Base-by-base conservation (phyloP, 2,797 vertebrate genomes). In the Myotis myotis region DNA sequence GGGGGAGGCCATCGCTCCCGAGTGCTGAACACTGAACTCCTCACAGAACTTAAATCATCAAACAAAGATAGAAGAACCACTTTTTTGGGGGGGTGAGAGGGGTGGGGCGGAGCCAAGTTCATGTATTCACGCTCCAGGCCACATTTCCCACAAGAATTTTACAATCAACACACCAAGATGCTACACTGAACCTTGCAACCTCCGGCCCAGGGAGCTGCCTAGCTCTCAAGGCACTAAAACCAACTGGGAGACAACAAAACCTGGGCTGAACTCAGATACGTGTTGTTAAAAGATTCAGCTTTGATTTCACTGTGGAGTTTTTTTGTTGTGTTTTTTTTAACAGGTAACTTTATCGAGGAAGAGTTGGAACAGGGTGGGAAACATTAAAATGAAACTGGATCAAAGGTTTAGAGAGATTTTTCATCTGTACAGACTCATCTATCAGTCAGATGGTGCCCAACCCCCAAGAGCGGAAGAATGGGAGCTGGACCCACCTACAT, bases 81-180 rank as follows among this genome's bases (percentile, higher is more conserved):
- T 74, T 92, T 87, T 75, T 76, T 92, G 53, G 9, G 22, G 3
- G 15, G 13, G 22, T 3, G 4, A 3, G 9, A 25, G 57, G 25
- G 55, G n/a, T n/a, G 36, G 36, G 36, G 36, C 36, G 36, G 2
- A 38, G 30, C 5, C 49, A 90, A 74, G 36, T 81, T 94, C 60
- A 19, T 44, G 81, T 9, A 33, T 89, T 93, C 88, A 86, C 16
- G 8, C 76, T 79, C 17, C 7, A 44, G 53, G 79, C 64, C 41
- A 51, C 33, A 75, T 49, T 94, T 93, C 85, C 91, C 79, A 78
- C 20, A 82, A 72, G 79, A 94, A 90, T 74, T 87, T 96, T 94
- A 95, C 17, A 79, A 72, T 36, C 80, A 68, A 49, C 41, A 60
- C 33, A 93, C 57, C 38, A 76, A 72, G 44, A 68, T 55, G 51